phyloP scores from a whole-genome alignment of 1,140 invertebrate species.

The Ceratina calcarata region DNA sequence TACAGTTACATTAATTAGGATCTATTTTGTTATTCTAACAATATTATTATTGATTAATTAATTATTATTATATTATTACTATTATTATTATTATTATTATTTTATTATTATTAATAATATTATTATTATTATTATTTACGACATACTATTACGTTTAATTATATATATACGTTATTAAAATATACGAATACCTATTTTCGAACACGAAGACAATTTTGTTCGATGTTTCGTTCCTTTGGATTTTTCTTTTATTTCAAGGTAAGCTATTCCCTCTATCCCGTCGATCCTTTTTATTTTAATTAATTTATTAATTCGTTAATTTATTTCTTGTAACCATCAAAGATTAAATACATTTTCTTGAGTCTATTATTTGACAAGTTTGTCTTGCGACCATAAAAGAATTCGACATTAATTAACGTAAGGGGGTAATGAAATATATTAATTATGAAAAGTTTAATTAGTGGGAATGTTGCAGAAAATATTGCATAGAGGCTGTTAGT shows the following conservation, averaged over 20 bases:
- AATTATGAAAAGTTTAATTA: neutral
- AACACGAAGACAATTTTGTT: constrained; percentile 54
- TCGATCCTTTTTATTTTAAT: no score
- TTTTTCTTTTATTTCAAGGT: neutral
- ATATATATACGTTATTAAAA: constrained; percentile 70
- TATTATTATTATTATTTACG: constrained; percentile 60
- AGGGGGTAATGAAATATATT: neutral
- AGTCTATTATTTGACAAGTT: no score
- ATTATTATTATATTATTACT: constrained; percentile 55
- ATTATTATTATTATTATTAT: constrained; percentile 57
- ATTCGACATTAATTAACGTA: no score
- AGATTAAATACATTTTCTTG: no score
- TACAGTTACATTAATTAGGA: constrained; percentile 45
- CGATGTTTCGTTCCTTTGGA: constrained; percentile 40
- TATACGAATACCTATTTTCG: constrained; percentile 74
- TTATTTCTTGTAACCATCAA: no score
- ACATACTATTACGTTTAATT: constrained; percentile 71
- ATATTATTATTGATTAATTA: constrained; percentile 51
- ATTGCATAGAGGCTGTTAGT: no score
- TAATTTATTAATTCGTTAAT: no score
- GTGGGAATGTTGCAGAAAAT: no score
- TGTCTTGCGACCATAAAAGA: no score
- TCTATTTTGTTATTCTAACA: constrained; percentile 64
- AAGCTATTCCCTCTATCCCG: neutral
- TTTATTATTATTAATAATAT: constrained; percentile 55